Evolutionary conservation across 2,888 invertebrate species (phyloP).

Genomic region (Spilarctia lutea): DNA sequence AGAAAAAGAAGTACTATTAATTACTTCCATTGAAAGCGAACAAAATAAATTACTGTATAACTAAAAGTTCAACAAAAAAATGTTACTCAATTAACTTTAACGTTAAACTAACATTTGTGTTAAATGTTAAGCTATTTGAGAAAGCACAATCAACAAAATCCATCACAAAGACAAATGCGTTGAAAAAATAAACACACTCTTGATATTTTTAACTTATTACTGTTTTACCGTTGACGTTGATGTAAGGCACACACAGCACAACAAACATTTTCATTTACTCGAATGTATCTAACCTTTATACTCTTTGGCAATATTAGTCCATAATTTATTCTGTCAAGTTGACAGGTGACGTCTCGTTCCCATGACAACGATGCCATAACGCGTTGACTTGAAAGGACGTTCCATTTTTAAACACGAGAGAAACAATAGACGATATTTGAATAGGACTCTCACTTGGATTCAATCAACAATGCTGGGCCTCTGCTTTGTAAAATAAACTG

Average conservation of each 20-base stretch:
- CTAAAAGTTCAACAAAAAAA: slow-evolving; percentile 34
- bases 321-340: slow-evolving; percentile 55
- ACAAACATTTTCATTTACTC: slow-evolving; percentile 33
- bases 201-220: slow-evolving; percentile 27
- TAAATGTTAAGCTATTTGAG: slow-evolving; percentile 44
- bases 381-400: slow-evolving; percentile 64
- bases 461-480: slow-evolving; percentile 72
- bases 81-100: slow-evolving; percentile 39
- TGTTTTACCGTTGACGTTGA: slow-evolving; percentile 34
- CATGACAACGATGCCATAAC: slow-evolving; percentile 57
- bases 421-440: slow-evolving; percentile 77
- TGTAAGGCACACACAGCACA: slow-evolving; percentile 22
- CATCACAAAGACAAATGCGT: slow-evolving; percentile 40
- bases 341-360: slow-evolving; percentile 64
- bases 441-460: slow-evolving; percentile 74
- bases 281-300: slow-evolving; percentile 29
- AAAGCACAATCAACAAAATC: slow-evolving; percentile 33
- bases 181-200: slow-evolving; percentile 22
- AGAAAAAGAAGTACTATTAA: slow-evolving; percentile 25
- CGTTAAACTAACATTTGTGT: slow-evolving; percentile 44
- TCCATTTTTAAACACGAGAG: slow-evolving; percentile 69
- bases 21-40: slow-evolving; percentile 38
- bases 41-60: slow-evolving; percentile 45
- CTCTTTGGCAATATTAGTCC: slow-evolving; percentile 25
- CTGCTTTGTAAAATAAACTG: slow-evolving; percentile 56